Percentiles rank a stretch among this genome's conserved stretches.
phyloP scores from a whole-genome alignment of 2,888 invertebrate species.

The Euclidia mi region DNA sequence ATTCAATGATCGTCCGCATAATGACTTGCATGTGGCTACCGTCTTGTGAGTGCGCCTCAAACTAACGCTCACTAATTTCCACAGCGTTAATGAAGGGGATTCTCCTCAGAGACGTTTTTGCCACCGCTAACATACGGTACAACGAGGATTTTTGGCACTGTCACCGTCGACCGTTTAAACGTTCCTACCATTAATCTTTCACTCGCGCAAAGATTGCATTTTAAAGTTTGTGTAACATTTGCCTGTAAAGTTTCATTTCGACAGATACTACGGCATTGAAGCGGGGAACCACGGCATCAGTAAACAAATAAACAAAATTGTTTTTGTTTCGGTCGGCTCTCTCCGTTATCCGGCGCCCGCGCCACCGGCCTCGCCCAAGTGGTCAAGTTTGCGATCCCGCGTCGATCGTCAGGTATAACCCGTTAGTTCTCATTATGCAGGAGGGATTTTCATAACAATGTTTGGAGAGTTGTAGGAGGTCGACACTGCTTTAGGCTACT shows the following conservation, averaged over 20 bases:
- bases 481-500: slow-evolving; percentile 82
- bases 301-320: slow-evolving; percentile 63
- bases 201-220: slow-evolving; percentile 83
- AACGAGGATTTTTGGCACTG: slow-evolving; percentile 80
- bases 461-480: slow-evolving; percentile 69
- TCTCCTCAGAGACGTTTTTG: slow-evolving; percentile 80
- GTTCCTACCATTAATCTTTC: slow-evolving; percentile 84
- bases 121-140: slow-evolving; percentile 67
- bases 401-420: slow-evolving; percentile 48
- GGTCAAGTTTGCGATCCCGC: slow-evolving; percentile 56
- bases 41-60: slow-evolving; percentile 72
- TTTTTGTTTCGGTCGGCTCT: slow-evolving; percentile 49
- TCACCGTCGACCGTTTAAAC: slow-evolving; percentile 79
- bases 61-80: slow-evolving; percentile 84
- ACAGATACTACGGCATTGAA: slow-evolving; percentile 62
- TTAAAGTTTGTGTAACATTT: slow-evolving; percentile 83
- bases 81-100: slow-evolving; percentile 81
- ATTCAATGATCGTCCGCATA: slow-evolving; percentile 88
- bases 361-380: slow-evolving; percentile 16
- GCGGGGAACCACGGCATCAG: slow-evolving; percentile 53
- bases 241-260: slow-evolving; percentile 76
- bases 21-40: slow-evolving; percentile 86
- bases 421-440: slow-evolving; percentile 73
- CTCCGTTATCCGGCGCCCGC: slow-evolving; percentile 33
- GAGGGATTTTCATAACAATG: slow-evolving; percentile 79